phyloP scores from a whole-genome alignment of 2,113 vertebrate species.

The Oreocharis arfaki region DNA sequence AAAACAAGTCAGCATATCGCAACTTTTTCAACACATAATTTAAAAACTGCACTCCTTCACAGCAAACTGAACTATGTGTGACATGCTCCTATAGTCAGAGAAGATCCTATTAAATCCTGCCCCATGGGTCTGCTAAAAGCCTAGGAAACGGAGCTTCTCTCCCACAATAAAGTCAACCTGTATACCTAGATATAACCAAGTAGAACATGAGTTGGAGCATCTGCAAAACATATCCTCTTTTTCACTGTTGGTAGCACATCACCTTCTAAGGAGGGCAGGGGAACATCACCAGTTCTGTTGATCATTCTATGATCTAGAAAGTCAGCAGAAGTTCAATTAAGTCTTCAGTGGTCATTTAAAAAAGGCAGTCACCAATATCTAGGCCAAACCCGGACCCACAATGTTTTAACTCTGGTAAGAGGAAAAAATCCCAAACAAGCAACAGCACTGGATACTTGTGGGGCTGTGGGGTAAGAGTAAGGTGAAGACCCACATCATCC shows the following conservation, averaged over 20 bases:
- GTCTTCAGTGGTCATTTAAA: neutral
- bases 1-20: neutral
- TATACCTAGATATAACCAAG: neutral
- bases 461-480: neutral
- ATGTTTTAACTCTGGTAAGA: neutral
- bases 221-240: neutral
- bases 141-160: neutral
- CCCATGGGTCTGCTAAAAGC: neutral
- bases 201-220: neutral
- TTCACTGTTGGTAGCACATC: neutral
- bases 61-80: neutral
- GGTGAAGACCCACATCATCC: neutral
- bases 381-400: neutral
- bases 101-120: neutral
- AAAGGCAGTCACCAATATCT: neutral
- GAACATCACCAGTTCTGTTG: neutral
- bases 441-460: neutral
- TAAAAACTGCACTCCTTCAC: neutral
- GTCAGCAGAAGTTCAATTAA: neutral
- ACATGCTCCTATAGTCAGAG: neutral
- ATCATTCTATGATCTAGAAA: neutral
- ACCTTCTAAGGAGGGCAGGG: neutral
- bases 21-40: neutral
- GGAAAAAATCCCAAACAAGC: neutral
- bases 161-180: fast-evolving